Evolutionary conservation across 1,140 invertebrate species (phyloP), one percentile per base, ranked within the genome.

Genomic region (Rhagoletis zephyria): DNA sequence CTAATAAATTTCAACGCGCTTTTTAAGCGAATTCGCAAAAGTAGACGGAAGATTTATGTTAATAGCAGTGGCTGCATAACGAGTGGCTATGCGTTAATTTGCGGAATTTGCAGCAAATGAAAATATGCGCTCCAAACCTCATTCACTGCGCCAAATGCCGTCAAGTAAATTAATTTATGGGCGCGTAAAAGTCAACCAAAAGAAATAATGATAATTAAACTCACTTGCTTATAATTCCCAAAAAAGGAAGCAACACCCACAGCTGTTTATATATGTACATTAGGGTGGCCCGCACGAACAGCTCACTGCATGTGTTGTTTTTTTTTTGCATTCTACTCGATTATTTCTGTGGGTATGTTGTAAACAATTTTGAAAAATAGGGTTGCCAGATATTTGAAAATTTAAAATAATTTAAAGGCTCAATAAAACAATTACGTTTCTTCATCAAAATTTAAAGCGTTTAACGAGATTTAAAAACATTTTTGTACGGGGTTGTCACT

Each of bases 141-240:
- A 30, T 30, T 30, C 30, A 30, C 30, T 30, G 30, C 30, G 19
- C 48, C 45, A 81, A 81, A 81, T 81, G 45, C 45, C 74, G 30
- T 56, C 74, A 81, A 81, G n/a, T 59, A 56, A 81, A 81, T 81
- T 81, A 81, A 81, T 81, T 81, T 81, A 81, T 81, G 74, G 19
- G 48, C 45, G 74, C 74, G 74, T 9, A 56, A 81, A 81, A 81
- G 45, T 81, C 48, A 56, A 30, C 16, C 51, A 81, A 81, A 56
- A 56, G 48, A 81, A 81, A 56, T 81, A 81, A 81, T 56, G 48
- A 59, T 81, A 51, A 81, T 81, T 81, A 81, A 81, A 81, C 48
- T 10, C 12, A 16, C 74, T 51, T 59, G 16, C 74, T 81, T 81
- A n/a, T 4, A n/a, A 67, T 2, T 51, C 7, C 74, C 74, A n/a